Percentiles rank a stretch among this genome's conserved stretches.
These are phyloP conservation scores for Gerris buenoi DNA, from an alignment of 1,140 invertebrate species.

Conservation along the genomic window DNA sequence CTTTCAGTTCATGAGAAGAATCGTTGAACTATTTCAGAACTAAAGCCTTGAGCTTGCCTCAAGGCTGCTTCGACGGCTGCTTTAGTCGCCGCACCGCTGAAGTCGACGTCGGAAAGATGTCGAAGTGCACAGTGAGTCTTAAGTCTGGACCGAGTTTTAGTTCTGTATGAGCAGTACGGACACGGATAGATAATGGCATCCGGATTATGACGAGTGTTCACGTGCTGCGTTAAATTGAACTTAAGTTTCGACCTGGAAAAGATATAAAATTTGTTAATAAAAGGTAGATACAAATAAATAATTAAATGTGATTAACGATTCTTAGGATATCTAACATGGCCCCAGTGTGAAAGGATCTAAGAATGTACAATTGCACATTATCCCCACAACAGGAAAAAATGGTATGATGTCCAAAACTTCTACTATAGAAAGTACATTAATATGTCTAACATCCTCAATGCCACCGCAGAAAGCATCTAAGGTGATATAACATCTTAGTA, in stretches of 20 bases:
- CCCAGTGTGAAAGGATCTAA: too few species aligned
- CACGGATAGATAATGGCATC: not conserved
- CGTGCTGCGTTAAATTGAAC: slow-evolving; percentile 3
- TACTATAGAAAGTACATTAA: too few species aligned
- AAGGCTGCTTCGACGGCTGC: not conserved
- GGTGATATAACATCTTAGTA: too few species aligned
- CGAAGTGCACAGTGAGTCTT: not conserved
- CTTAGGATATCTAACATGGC: too few species aligned
- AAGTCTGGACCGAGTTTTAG: not conserved
- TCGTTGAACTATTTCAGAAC: not conserved
- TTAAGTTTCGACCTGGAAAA: not conserved
- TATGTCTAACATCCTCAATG: too few species aligned
- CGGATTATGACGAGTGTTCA: slow-evolving; percentile 2
- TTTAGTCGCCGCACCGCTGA: not conserved
- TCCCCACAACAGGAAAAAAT: too few species aligned
- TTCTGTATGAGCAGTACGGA: not conserved
- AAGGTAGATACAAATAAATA: too few species aligned
- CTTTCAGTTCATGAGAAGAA: not conserved
- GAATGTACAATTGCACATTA: too few species aligned
- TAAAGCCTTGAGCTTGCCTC: not conserved
- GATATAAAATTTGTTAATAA: not conserved
- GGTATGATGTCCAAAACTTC: too few species aligned
- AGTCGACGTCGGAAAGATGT: not conserved
- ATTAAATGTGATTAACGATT: too few species aligned
- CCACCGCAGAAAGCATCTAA: too few species aligned